A percentile compares a stretch with the other conserved stretches of the same genome.
Conservation (phyloP, 2,113 vertebrate genomes). For the Helogale parvula region DNA sequence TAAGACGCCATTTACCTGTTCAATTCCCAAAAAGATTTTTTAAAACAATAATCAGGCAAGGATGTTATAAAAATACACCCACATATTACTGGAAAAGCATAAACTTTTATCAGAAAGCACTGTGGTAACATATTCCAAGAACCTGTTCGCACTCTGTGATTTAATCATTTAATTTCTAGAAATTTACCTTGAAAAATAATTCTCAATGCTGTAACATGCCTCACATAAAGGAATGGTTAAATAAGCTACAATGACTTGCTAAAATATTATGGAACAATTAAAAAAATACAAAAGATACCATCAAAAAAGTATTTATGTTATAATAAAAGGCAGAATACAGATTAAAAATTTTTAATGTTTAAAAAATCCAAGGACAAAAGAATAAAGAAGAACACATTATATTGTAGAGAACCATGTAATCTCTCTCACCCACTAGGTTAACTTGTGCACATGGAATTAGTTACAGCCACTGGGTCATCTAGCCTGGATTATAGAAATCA, state of each 20-base stretch:
- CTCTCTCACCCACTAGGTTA: not conserved
- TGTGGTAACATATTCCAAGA: constrained; percentile 18
- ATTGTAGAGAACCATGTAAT: not conserved
- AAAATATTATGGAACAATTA: constrained; percentile 3
- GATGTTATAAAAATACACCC: constrained; percentile 12
- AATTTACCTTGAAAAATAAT: constrained; percentile 50
- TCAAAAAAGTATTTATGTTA: not conserved
- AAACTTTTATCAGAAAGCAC: not conserved
- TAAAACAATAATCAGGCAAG: not conserved
- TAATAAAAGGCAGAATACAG: constrained; percentile 2
- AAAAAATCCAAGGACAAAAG: not conserved
- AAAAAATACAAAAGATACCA: constrained; percentile 32
- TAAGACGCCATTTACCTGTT: constrained; percentile 12
- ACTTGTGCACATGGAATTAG: not conserved
- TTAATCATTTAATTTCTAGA: constrained; percentile 6
- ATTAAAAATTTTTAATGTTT: not conserved
- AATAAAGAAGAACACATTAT: constrained; percentile 31
- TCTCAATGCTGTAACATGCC: not conserved
- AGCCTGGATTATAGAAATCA: not conserved
- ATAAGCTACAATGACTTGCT: constrained; percentile 2
- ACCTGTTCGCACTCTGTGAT: not conserved
- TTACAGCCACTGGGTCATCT: not conserved
- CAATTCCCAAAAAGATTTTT: not conserved
- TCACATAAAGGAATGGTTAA: constrained; percentile 42
- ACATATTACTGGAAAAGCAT: not conserved